Base-by-base conservation (phyloP, 2,113 vertebrate species). In the Silurus asotus region DNA sequence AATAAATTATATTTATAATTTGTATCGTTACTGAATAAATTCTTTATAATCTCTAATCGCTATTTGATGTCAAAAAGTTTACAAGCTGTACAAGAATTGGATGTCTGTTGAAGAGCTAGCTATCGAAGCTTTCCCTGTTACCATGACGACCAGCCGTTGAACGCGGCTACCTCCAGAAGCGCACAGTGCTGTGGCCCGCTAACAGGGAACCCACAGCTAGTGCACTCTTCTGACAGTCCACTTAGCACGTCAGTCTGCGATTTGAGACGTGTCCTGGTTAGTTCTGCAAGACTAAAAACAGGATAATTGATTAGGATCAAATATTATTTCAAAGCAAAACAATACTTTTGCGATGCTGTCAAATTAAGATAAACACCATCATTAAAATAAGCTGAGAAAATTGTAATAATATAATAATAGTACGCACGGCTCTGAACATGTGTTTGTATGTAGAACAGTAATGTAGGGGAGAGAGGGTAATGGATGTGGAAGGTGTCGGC, bases 121-220 rank as follows among this genome's bases (percentile, higher is more conserved):
- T 28, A 81, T 23, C 8, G 5, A 61, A 81, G 61, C 61, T 65
- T 65, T 82, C 80, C 23, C 20, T 45, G 80, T 82, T 65, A 53
- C 80, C 80, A 82, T 82, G 80, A 65, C 80, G 80, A 82, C 61
- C 9, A 62, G 14, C 61, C 61, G 10, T 64, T 65, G 80, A 64
- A 8, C 4, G 23, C 3, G 61, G 19, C 59, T 48, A 53, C 61
- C 65, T 51, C 61, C 45, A 15, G 25, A 49, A 65, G 0, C 28
- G 37, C 79, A 7, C 3, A n/a, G n/a, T 28, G 14, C 4, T 15
- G 51, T 17, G 14, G 49, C 10, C 74, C 20, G 1, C 7, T 77
- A 25, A 56, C 37, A 37, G 37, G 37, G 37, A 37, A 37, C 37
- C 37, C 20, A 20, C 25, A 78, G 76, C 53, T 19, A 58, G 55